Conservation (phyloP, 2,113 vertebrate genomes). For the Xenopus borealis region DNA sequence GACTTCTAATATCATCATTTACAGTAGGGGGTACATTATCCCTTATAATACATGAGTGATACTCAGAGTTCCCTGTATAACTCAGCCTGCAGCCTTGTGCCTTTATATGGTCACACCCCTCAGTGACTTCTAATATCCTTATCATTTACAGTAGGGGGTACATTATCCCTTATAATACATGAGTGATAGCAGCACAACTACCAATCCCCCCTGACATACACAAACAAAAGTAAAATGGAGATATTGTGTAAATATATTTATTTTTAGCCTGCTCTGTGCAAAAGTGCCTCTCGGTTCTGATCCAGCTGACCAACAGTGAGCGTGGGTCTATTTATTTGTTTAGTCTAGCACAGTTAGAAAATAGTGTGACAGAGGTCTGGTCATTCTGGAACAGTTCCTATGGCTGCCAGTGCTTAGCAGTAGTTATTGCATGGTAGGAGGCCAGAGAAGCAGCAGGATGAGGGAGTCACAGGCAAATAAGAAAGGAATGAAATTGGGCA, state of each 20-base stretch:
- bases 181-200: no score
- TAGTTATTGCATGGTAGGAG: conserved; percentile 29
- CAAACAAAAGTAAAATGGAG: background rate
- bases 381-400: background rate
- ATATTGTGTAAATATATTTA: conserved; percentile 35
- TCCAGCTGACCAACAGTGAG: background rate
- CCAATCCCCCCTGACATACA: background rate
- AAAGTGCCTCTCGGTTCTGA: conserved; percentile 3
- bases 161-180: no score
- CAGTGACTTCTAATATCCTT: background rate
- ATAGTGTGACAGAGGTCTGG: background rate
- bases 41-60: no score
- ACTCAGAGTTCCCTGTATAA: no score
- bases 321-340: background rate
- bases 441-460: conserved; percentile 13
- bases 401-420: background rate
- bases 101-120: background rate
- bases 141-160: background rate
- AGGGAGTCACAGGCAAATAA: background rate
- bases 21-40: no score
- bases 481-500: background rate
- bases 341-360: background rate
- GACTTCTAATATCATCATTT: no score
- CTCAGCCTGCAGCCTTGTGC: no score
- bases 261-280: conserved; percentile 37